These are phyloP conservation scores for Xiphophorus couchianus DNA, from an alignment of 2,113 vertebrate genomes.

Conservation along the genomic window DNA sequence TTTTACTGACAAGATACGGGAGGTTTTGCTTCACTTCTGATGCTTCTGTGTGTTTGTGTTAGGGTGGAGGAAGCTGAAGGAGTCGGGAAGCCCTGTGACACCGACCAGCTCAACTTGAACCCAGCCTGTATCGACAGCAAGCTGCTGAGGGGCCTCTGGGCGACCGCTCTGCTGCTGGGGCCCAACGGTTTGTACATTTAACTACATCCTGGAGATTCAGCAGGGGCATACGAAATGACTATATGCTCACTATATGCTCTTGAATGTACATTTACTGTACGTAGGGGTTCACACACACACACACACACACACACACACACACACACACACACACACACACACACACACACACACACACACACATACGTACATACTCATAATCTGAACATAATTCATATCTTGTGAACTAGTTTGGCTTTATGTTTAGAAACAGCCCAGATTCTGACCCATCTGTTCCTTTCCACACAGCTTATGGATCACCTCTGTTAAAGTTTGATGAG, in stretches of 20 bases:
- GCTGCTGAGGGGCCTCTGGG: slow-evolving; percentile 89
- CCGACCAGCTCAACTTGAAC: slow-evolving; percentile 88
- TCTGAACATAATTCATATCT: background rate
- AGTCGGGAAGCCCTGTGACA: slow-evolving; percentile 90
- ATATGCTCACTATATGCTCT: no score
- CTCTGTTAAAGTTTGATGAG: slow-evolving; percentile 82
- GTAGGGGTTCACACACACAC: no score
- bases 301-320: no score
- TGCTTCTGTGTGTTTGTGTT: slow-evolving; percentile 35
- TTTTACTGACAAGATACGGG: background rate
- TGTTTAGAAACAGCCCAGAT: background rate
- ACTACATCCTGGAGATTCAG: background rate
- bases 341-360: no score
- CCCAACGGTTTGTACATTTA: slow-evolving; percentile 80
- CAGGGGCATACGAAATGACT: no score
- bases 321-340: no score
- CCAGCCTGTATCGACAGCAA: slow-evolving; percentile 85
- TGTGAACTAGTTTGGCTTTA: background rate
- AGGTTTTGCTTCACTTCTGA: background rate
- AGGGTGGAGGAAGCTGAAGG: slow-evolving; percentile 91
- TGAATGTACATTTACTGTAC: no score
- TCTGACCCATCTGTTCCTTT: background rate
- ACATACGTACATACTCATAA: no score
- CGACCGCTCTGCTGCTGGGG: slow-evolving; percentile 83
- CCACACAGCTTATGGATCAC: slow-evolving; percentile 67